A percentile compares a stretch with the other conserved stretches of the same genome.
Evolutionary conservation across 2,888 invertebrate species (phyloP).

Genomic region (Margaritifera margaritifera): DNA sequence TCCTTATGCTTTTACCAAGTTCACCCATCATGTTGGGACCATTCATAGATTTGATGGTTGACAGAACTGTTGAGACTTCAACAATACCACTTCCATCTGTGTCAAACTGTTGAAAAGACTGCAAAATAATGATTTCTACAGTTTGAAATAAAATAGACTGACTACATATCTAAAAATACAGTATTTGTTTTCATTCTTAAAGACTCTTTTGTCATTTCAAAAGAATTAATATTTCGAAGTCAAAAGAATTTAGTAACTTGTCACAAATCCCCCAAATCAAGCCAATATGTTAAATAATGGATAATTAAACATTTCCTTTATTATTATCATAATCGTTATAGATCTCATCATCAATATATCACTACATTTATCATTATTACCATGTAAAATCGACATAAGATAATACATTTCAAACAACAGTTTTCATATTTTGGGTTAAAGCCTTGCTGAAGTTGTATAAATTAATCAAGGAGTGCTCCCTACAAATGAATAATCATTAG

Average conservation of each 20-base stretch:
- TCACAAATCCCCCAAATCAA: neutral
- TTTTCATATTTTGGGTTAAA: too few species aligned
- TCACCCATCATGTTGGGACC: slow-evolving; percentile 63
- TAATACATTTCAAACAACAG: too few species aligned
- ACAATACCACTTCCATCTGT: slow-evolving; percentile 70
- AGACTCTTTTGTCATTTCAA: neutral
- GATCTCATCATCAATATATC: too few species aligned
- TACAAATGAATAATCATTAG: too few species aligned
- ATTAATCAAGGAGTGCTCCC: too few species aligned
- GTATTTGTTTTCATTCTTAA: neutral
- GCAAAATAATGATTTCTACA: neutral
- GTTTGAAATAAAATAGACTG: neutral
- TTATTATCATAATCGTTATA: too few species aligned
- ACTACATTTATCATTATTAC: too few species aligned
- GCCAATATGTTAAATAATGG: too few species aligned
- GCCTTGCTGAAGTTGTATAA: too few species aligned
- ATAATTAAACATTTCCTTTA: too few species aligned
- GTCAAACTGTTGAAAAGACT: slow-evolving; percentile 70
- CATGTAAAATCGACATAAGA: too few species aligned
- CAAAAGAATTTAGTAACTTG: neutral
- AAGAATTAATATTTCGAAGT: neutral
- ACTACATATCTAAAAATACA: too few species aligned
- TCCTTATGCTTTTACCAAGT: slow-evolving; percentile 65
- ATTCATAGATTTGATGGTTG: slow-evolving; percentile 59
- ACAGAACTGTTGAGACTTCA: slow-evolving; percentile 64